Base-by-base conservation (phyloP, 2,113 vertebrate genomes). In the Ochotona curzoniae region DNA sequence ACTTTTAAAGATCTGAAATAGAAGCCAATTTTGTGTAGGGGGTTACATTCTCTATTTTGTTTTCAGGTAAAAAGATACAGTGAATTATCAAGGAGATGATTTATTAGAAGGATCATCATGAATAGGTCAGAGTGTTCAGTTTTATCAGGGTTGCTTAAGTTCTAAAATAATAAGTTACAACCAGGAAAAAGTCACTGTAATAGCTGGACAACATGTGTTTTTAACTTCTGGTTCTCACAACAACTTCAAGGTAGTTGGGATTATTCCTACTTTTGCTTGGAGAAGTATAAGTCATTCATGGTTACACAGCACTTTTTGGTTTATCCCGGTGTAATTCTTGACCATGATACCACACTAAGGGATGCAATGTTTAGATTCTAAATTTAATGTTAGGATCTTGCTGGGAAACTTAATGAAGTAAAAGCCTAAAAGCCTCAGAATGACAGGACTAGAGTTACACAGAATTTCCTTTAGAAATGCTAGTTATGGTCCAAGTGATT, bases 21-120 rank as follows among this genome's bases (percentile, higher is more conserved):
- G 54, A 90, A 90, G 17, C 28, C 17, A 0, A 61, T 9, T 57
- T 26, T n/a, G 17, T 81, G 23, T 57, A 20, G 26, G 30, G 70
- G 32, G 17, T 4, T 35, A 35, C 30, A 15, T 70, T 79, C 64
- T 30, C 54, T 26, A 26, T 47, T 67, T 54, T 54, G 54, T 25
- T 89, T 83, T 80, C n/a, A 91, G 2, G 0, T 83, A 15, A n/a
- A 89, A 94, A 93, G 32, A 49, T 57, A 64, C 73, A 0, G 20
- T 81, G 26, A 89, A 63, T 82, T 73, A 81, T 38, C 67, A 76
- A 70, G 44, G 84, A 57, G 69, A 64, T 82, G 79, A 92, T 78
- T 84, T 38, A 38, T 92, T 61, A 30, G 83, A 71, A 54, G 32
- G 8, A 75, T 32, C 61, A 21, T 87, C 44, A 25, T 47, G 61